A percentile compares a stretch with the other conserved stretches of the same genome.
phyloP scores from a whole-genome alignment of 2,113 vertebrate species.

The Baryphthengus martii region DNA sequence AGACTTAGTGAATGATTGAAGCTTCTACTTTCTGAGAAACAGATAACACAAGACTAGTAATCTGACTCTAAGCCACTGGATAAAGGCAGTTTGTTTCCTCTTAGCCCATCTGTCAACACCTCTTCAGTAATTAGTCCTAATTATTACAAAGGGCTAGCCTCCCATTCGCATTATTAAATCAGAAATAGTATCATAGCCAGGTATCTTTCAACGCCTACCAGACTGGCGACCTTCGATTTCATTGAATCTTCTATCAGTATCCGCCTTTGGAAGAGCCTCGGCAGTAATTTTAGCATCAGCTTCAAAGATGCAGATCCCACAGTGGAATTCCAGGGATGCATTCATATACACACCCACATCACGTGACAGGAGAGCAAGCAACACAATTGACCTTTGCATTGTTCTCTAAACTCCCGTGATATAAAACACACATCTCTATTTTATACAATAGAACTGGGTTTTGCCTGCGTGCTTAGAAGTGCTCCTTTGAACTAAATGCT shows the following conservation, averaged over 20 bases:
- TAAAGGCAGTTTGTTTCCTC: constrained; percentile 99
- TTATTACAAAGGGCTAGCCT: constrained; percentile 99
- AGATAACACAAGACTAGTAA: constrained; percentile 98
- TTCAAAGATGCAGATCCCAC: constrained; percentile 86
- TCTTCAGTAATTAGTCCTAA: constrained; percentile 99
- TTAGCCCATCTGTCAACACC: constrained; percentile 98
- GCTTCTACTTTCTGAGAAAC: constrained; percentile 89
- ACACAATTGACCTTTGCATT: constrained; percentile 72
- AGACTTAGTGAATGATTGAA: constrained; percentile 86
- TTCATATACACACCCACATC: constrained; percentile 63
- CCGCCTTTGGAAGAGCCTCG: constrained; percentile 70
- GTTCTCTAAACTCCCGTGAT: constrained; percentile 55
- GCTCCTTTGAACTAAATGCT: constrained; percentile 38
- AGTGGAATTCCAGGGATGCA: constrained; percentile 84
- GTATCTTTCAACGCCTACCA: constrained; percentile 91
- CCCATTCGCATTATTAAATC: constrained; percentile 99
- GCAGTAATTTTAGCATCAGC: constrained; percentile 82
- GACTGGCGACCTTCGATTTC: constrained; percentile 96
- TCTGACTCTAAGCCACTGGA: constrained; percentile 98
- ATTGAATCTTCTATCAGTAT: constrained; percentile 94
- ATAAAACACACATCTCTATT: constrained; percentile 41
- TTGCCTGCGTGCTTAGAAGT: neutral
- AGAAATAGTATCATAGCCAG: constrained; percentile 91
- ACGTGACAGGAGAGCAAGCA: constrained; percentile 59
- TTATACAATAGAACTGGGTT: neutral